Conservation (phyloP, 2,797 vertebrate species). For the Gephyroberyx darwinii region DNA sequence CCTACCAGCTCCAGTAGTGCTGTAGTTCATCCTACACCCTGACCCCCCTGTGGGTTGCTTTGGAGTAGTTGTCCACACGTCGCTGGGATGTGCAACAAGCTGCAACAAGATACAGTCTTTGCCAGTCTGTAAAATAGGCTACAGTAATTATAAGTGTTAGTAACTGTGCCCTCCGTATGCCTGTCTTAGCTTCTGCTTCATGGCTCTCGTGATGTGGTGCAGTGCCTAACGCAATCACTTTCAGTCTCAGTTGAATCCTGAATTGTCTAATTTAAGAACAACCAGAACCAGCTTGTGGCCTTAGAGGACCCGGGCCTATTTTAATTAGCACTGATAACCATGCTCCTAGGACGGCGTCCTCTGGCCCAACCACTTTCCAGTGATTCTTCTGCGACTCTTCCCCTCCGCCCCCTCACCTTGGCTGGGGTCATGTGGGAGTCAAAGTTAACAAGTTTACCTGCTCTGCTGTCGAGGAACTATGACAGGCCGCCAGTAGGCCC, state of each 20-base stretch:
- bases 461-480: slow-evolving; percentile 32
- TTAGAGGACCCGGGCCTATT: slow-evolving; percentile 45
- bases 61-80: background rate
- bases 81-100: background rate
- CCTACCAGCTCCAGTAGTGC: too few relatives aligned
- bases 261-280: slow-evolving; percentile 46
- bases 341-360: slow-evolving; percentile 28
- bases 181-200: slow-evolving; percentile 30
- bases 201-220: slow-evolving; percentile 23
- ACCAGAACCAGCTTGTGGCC: slow-evolving; percentile 35
- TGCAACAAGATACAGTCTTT: slow-evolving; percentile 1
- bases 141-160: slow-evolving; percentile 17
- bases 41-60: background rate
- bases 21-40: too few relatives aligned
- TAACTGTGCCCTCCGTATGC: slow-evolving; percentile 26
- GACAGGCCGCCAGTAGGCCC: slow-evolving; percentile 16
- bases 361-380: slow-evolving; percentile 19
- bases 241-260: slow-evolving; percentile 38
- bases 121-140: background rate
- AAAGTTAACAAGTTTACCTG: slow-evolving; percentile 51
- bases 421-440: slow-evolving; percentile 41
- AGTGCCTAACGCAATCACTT: slow-evolving; percentile 29
- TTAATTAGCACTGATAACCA: slow-evolving; percentile 58
- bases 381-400: slow-evolving; percentile 13
- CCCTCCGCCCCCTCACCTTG: background rate